Base-by-base conservation (phyloP, 2,888 invertebrate genomes). In the Melitaea athalia region DNA sequence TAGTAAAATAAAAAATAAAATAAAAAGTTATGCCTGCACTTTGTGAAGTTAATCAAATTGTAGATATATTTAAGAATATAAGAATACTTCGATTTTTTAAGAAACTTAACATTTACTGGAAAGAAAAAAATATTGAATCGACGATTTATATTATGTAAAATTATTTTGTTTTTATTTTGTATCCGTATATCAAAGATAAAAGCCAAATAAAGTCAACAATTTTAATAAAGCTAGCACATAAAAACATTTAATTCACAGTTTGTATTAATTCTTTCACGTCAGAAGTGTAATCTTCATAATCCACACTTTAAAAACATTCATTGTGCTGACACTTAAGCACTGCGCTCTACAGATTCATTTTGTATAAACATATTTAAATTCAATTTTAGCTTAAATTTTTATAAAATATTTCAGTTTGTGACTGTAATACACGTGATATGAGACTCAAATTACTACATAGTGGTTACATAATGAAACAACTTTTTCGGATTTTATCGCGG, bases 231-330 rank as follows among this genome's bases (percentile, higher is more conserved):
- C 14, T 31, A 14, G 2, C 33, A 8, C 7, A 33, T 42, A 42
- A 57, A 3, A 42, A 42, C 15, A 42, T 57, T n/a, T 15, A 42
- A 15, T 57, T 15, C 57, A 57, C 4, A 15, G 15, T 17, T 15
- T 5, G 57, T 42, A 15, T 57, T 57, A 57, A 57, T 42, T 42
- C 12, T 38, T 42, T 57, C 17, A 42, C 57, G 15, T 57, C 57
- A 57, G 42, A 57, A 57, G 57, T 42, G 42, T 57, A 57, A 57
- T 57, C 57, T 57, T 42, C 42, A 57, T 57, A 57, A 57, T 57
- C 57, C 57, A 42, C 57, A 57, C 57, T 57, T 57, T 57, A 4
- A 42, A 57, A 57, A 42, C 57, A 57, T 38, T 57, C 11, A 57
- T 57, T 57, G 57, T 57, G 38, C 15, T 10, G 57, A 57, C 42